Evolutionary conservation across 2,888 invertebrate genomes (phyloP).

Genomic region (Myathropa florea): DNA sequence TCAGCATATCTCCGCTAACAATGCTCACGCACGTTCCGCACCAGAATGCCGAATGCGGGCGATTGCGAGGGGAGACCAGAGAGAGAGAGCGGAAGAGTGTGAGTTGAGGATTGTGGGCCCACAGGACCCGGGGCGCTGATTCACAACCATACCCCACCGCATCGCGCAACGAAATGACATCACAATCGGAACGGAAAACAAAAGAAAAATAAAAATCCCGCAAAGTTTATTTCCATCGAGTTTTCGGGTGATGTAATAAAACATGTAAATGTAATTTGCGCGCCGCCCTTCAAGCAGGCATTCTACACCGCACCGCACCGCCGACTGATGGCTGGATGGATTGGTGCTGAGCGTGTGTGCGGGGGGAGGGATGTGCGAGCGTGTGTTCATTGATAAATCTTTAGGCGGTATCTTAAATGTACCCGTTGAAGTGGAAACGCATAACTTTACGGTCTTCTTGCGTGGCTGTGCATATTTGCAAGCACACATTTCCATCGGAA

Average conservation of each 20-base stretch:
- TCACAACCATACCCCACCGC: slow-evolving; percentile 11
- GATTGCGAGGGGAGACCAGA: neutral
- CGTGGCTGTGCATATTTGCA: slow-evolving; percentile 13
- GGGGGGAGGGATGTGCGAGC: neutral
- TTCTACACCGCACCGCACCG: neutral
- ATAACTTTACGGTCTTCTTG: slow-evolving; percentile 1
- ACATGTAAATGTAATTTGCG: slow-evolving; percentile 63
- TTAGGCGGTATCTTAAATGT: slow-evolving; percentile 16
- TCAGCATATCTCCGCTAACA: slow-evolving; percentile 39
- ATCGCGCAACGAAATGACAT: neutral
- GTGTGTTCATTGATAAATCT: slow-evolving; percentile 16
- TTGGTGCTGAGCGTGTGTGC: neutral
- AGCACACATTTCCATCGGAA: neutral
- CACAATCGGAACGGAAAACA: slow-evolving; percentile 37
- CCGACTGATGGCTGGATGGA: neutral
- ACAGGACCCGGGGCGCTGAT: neutral
- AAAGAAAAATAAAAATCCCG: slow-evolving; percentile 26
- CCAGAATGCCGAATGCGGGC: slow-evolving; percentile 17
- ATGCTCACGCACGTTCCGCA: slow-evolving; percentile 60
- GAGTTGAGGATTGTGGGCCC: neutral
- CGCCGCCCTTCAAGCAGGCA: neutral
- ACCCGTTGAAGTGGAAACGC: slow-evolving; percentile 4
- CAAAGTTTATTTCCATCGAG: slow-evolving; percentile 33
- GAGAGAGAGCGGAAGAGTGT: neutral
- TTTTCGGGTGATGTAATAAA: slow-evolving; percentile 51